Base-by-base conservation (phyloP, 2,113 vertebrate species). In the Campylomormyrus tamandua region DNA sequence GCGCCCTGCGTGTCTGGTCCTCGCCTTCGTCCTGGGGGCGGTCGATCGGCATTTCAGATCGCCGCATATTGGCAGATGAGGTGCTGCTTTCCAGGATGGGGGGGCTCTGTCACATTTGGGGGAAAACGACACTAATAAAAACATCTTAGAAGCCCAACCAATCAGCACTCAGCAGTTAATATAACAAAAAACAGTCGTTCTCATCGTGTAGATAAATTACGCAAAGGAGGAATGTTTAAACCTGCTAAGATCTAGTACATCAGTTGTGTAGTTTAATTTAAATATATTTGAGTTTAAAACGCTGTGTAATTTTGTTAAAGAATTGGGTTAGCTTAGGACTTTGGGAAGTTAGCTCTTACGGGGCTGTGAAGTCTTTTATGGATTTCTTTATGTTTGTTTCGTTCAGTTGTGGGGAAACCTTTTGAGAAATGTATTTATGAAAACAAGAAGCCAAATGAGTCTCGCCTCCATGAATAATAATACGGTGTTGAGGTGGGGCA, bases 21-120 rank as follows among this genome's bases (percentile, higher is more conserved):
- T 80, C 70, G n/a, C n/a, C 50, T 48, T 66, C 50, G 31, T 58
- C 42, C 8, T 42, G 9, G 17, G 24, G 87, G 90, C 39, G 77
- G 91, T 90, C 88, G 89, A 92, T 92, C 91, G 87, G 90, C 77
- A 90, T 88, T 49, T 77, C 88, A 56, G 87, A 90, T 91, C 84
- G 90, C 88, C 48, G 0, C 45, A 39, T 50, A 86, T 66, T 58
- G 24, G 49, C 45, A 58, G 46, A 83, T 77, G 31, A 74, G 45
- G 3, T 80, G 19, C 7, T 5, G 8, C 46, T 84, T 52, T 39
- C 15, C 11, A 49, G 31, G 5, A 87, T 48, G 5, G 39, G 15
- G 70, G 84, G 49, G 62, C 6, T 2, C 70, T 39, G 70, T 39
- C 31, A 77, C 70, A 39, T 74, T 74, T 27, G 31, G 15, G 3